A percentile compares a stretch with the other conserved stretches of the same genome.
phyloP scores from a whole-genome alignment of 1,140 invertebrate genomes.

The Drosophila cardini region DNA sequence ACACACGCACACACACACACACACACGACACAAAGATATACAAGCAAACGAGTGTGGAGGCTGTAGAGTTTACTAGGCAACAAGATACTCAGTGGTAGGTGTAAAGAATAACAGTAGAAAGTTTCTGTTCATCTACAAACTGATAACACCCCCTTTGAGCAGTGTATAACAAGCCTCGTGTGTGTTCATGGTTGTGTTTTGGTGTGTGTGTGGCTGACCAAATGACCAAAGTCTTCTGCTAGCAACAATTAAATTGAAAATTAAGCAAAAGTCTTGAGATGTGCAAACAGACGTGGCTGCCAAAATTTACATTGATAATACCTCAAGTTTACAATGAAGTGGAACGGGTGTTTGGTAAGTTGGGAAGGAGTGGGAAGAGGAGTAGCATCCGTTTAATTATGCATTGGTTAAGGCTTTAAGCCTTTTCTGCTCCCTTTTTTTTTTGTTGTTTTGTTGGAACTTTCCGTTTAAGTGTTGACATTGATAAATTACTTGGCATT shows the following conservation, averaged over 20 bases:
- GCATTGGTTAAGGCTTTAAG: conserved; percentile 74
- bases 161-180: background rate
- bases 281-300: conserved; percentile 46
- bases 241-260: conserved; percentile 60
- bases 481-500: conserved; percentile 83
- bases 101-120: too few species aligned
- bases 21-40: conserved; percentile 17
- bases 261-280: conserved; percentile 58
- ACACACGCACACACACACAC: too few species aligned
- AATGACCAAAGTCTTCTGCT: conserved; percentile 42
- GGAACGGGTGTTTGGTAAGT: too few species aligned
- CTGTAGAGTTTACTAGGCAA: too few species aligned
- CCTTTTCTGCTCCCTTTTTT: conserved; percentile 61
- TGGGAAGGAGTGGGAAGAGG: background rate
- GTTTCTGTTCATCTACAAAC: too few species aligned
- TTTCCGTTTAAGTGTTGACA: conserved; percentile 67
- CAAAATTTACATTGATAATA: conserved; percentile 53
- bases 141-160: too few species aligned
- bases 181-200: background rate
- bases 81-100: too few species aligned
- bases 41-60: conserved; percentile 9
- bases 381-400: conserved; percentile 64
- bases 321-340: too few species aligned
- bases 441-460: conserved; percentile 44
- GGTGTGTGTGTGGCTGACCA: conserved; percentile 29